Evolutionary conservation across 2,113 vertebrate genomes (phyloP).

Genomic region (Sialia sialis): DNA sequence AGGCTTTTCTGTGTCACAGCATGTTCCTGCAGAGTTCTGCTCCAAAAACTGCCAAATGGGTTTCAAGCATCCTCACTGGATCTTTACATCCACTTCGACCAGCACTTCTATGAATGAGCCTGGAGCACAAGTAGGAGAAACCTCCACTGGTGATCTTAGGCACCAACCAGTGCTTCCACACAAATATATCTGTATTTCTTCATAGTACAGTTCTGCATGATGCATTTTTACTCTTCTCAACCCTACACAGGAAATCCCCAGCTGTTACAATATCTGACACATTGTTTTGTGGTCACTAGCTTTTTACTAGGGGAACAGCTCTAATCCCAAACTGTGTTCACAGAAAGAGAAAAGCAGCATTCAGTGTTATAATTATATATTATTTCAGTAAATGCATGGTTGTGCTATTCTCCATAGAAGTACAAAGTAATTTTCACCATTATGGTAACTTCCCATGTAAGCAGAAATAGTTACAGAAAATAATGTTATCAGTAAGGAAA

Average conservation of each 20-base stretch:
- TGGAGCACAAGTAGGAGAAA: background rate
- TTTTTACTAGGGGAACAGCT: background rate
- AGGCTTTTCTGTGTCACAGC: background rate
- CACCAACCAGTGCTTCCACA: background rate
- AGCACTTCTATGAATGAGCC: background rate
- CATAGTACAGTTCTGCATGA: background rate
- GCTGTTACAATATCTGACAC: background rate
- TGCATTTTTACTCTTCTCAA: background rate
- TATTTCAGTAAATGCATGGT: conserved; percentile 46
- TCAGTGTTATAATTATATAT: conserved; percentile 11
- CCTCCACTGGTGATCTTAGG: background rate
- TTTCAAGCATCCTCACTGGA: background rate
- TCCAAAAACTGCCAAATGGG: background rate
- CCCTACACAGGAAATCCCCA: background rate
- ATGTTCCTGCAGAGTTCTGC: background rate
- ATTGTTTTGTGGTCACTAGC: background rate
- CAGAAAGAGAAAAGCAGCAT: background rate
- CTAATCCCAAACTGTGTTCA: background rate
- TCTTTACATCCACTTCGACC: background rate
- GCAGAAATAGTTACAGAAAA: conserved; percentile 52
- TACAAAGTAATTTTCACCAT: conserved; percentile 54
- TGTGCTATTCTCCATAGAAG: background rate
- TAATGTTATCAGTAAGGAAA: conserved; percentile 19
- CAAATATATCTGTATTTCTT: background rate
- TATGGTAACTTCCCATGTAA: conserved; percentile 27